A percentile compares a stretch with the other conserved stretches of the same genome.
Conservation (phyloP, 2,113 vertebrate species). For the Triplophysa dalaica region DNA sequence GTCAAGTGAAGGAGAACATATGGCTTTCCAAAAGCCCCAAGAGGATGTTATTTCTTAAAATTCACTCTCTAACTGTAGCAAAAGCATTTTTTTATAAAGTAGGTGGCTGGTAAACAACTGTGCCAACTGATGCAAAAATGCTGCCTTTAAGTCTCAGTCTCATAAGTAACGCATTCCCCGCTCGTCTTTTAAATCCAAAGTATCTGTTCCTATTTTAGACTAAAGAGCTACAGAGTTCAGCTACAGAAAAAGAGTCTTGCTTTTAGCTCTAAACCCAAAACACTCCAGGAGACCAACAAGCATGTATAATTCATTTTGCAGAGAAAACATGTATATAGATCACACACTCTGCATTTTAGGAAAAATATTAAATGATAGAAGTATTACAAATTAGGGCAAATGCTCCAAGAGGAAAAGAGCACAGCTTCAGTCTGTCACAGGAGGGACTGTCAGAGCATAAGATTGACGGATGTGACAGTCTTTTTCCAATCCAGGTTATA, state of each 20-base stretch:
- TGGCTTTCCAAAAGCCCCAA: neutral
- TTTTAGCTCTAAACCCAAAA: slow-evolving; percentile 24
- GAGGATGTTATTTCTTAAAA: neutral
- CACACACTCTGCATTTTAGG: slow-evolving; percentile 27
- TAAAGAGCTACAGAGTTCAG: slow-evolving; percentile 12
- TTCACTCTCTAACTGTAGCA: neutral
- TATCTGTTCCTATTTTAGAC: slow-evolving; percentile 30
- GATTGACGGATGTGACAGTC: neutral
- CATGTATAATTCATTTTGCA: slow-evolving; percentile 40
- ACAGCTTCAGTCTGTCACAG: neutral
- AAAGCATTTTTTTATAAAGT: neutral
- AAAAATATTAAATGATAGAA: slow-evolving; percentile 27
- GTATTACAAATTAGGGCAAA: slow-evolving; percentile 34
- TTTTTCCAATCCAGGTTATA: neutral
- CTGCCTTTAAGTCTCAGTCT: neutral
- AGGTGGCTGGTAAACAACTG: neutral
- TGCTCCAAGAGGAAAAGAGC: slow-evolving; percentile 10
- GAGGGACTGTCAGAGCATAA: slow-evolving; percentile 1
- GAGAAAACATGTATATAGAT: neutral
- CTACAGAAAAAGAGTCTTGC: neutral
- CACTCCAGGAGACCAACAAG: neutral
- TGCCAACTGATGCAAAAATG: neutral
- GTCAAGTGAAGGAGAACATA: slow-evolving; percentile 10
- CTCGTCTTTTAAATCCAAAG: slow-evolving; percentile 12
- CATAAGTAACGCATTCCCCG: neutral